phyloP scores from a whole-genome alignment of 1,140 invertebrate species.

The Cotesia chilonis region DNA sequence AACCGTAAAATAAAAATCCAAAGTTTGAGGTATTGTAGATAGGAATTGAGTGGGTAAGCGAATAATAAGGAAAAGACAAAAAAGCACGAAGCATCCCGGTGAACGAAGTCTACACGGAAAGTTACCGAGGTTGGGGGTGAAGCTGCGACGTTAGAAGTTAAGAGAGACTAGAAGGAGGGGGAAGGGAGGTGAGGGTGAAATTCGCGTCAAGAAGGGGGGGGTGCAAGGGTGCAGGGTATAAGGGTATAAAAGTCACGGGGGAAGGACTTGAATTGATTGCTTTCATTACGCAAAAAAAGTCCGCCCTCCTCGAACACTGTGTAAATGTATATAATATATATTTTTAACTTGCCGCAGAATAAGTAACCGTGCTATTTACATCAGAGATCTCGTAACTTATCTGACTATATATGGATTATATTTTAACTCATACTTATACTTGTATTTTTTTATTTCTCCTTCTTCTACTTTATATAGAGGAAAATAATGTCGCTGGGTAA shows the following conservation, averaged over 20 bases:
- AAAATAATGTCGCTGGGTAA: slow-evolving; percentile 43
- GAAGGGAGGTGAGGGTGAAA: background rate
- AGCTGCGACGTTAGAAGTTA: slow-evolving; percentile 24
- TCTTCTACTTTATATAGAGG: slow-evolving; percentile 17
- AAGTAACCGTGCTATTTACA: slow-evolving; percentile 65
- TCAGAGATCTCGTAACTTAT: slow-evolving; percentile 64
- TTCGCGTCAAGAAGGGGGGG: slow-evolving; percentile 19
- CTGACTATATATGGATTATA: slow-evolving; percentile 39
- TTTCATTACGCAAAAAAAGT: slow-evolving; percentile 66
- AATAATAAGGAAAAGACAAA: background rate
- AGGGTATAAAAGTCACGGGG: slow-evolving; percentile 42
- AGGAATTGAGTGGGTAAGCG: background rate
- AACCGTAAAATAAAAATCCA: too few relatives aligned
- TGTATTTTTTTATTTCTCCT: slow-evolving; percentile 16
- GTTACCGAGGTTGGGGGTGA: slow-evolving; percentile 16
- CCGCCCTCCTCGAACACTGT: slow-evolving; percentile 36
- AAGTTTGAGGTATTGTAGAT: too few relatives aligned
- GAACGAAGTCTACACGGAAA: slow-evolving; percentile 31
- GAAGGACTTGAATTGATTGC: slow-evolving; percentile 64
- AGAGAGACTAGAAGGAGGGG: slow-evolving; percentile 23
- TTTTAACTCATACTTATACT: slow-evolving; percentile 7
- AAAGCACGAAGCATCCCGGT: slow-evolving; percentile 17
- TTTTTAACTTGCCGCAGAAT: slow-evolving; percentile 64
- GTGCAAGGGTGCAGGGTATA: background rate
- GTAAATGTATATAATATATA: slow-evolving; percentile 37